phyloP scores from a whole-genome alignment of 2,797 vertebrate genomes.

The Rhabdophis nuchalis region DNA sequence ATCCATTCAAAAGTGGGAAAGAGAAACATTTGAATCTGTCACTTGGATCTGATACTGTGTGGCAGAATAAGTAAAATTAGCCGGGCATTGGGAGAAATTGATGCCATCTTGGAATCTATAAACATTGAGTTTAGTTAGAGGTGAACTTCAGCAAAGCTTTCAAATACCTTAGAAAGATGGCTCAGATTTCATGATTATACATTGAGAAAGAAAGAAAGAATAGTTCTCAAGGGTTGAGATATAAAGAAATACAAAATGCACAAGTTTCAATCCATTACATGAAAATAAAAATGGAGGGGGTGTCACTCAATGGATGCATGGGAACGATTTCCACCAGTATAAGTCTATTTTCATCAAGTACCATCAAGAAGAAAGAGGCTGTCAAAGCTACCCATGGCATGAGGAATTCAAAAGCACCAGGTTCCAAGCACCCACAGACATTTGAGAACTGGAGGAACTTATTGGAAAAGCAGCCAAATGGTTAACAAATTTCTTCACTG shows the following conservation, averaged over 20 bases:
- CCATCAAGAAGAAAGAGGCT: not conserved
- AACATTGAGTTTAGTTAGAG: not conserved
- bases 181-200: not conserved
- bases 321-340: not conserved
- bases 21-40: not conserved
- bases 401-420: not conserved
- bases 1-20: not conserved
- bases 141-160: not conserved
- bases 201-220: not conserved
- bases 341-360: not conserved
- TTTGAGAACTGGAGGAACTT: not conserved
- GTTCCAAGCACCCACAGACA: not conserved
- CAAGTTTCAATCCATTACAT: not conserved
- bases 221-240: not conserved
- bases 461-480: not conserved
- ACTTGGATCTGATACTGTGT: not conserved
- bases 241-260: not conserved
- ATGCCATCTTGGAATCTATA: not conserved
- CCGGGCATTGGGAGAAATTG: not conserved
- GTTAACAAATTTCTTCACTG: not conserved
- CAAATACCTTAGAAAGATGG: not conserved
- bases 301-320: not conserved
- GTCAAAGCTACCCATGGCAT: not conserved
- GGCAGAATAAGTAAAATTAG: not conserved
- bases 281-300: not conserved